Conservation (phyloP, 2,888 invertebrate genomes). For the Drosophila macrospina region DNA sequence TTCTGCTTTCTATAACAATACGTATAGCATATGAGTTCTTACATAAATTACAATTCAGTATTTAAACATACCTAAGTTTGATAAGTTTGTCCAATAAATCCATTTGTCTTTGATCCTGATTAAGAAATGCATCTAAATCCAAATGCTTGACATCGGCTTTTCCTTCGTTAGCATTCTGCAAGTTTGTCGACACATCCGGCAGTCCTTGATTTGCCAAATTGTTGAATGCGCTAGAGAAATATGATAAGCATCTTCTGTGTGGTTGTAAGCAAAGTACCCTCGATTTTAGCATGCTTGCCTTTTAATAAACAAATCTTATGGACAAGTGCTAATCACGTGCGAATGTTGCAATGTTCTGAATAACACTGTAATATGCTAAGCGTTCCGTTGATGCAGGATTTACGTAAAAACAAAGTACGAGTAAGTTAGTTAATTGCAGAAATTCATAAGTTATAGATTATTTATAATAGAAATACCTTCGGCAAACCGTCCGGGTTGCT, state of each 20-base stretch:
- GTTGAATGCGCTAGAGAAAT: constrained; percentile 64
- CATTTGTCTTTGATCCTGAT: constrained; percentile 58
- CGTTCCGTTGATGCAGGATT: background rate
- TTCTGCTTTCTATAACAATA: constrained; percentile 55
- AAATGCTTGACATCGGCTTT: constrained; percentile 24
- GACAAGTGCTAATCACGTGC: constrained; percentile 28
- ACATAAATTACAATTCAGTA: background rate
- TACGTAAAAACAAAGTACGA: background rate
- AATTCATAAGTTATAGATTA: background rate
- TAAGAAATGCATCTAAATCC: constrained; percentile 64
- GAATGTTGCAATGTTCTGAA: background rate
- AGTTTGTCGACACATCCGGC: constrained; percentile 4
- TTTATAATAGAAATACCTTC: constrained; percentile 6
- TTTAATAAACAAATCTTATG: constrained; percentile 1
- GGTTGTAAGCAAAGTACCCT: constrained; percentile 33
- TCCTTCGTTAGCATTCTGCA: constrained; percentile 4
- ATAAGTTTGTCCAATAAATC: constrained; percentile 62
- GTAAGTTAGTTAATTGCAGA: background rate
- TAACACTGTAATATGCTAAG: background rate
- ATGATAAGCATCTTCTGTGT: constrained; percentile 55
- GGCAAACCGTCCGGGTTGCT: constrained; percentile 2
- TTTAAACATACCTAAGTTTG: constrained; percentile 49
- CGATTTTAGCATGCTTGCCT: constrained; percentile 52
- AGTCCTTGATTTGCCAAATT: constrained; percentile 49
- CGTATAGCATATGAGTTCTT: background rate